phyloP scores from a whole-genome alignment of 2,888 invertebrate species.

The Drosophila quinaria region DNA sequence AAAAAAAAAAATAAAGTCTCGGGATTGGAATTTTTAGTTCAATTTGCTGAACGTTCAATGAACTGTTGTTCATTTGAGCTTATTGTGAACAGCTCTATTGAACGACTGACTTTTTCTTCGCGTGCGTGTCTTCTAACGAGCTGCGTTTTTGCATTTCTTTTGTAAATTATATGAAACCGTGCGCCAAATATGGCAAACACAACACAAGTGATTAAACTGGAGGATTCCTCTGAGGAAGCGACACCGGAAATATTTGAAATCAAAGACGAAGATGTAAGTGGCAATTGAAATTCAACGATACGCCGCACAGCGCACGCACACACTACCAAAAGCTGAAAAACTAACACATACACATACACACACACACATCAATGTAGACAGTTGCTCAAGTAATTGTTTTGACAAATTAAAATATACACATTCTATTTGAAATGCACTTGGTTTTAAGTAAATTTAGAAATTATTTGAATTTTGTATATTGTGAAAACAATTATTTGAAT shows the following conservation, averaged over 20 bases:
- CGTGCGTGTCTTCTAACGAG: constrained; percentile 50
- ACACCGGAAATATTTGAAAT: constrained; percentile 46
- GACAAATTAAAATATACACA: not conserved
- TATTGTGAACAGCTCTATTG: not conserved
- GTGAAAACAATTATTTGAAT: not conserved
- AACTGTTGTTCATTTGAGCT: no score
- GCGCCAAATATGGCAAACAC: constrained; percentile 55
- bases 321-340: constrained; percentile 22
- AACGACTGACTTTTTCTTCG: constrained; percentile 50
- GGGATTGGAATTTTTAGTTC: no score
- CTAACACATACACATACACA: constrained; percentile 6
- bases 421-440: not conserved
- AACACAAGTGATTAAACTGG: constrained; percentile 37
- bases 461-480: not conserved
- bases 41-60: no score
- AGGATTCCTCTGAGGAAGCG: constrained; percentile 31
- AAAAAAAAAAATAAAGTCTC: not conserved
- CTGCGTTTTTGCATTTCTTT: constrained; percentile 29
- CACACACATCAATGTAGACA: not conserved
- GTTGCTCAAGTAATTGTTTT: not conserved
- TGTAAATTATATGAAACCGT: constrained; percentile 25
- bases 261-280: constrained; percentile 72
- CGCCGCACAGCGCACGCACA: constrained; percentile 19
- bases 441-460: not conserved
- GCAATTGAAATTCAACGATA: not conserved